These are phyloP conservation scores for Camelus dromedarius DNA, from an alignment of 2,113 vertebrate species.

Conservation along the genomic window DNA sequence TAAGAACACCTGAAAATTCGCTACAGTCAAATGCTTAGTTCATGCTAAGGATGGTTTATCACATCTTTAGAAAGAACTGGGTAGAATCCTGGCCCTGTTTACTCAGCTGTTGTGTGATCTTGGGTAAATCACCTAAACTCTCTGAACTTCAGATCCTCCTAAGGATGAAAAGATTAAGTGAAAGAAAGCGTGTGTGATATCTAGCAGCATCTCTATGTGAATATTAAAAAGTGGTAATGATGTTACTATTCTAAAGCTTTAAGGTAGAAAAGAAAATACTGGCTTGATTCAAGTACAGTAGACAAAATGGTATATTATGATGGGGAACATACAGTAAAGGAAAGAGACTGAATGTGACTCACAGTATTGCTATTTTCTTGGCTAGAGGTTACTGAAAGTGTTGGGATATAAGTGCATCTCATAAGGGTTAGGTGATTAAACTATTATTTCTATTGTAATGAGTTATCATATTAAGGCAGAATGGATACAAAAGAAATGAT, in stretches of 20 bases:
- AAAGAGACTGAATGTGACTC: neutral
- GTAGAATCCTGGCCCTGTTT: neutral
- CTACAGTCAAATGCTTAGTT: neutral
- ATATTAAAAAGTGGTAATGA: neutral
- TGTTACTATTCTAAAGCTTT: neutral
- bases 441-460: neutral
- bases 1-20: neutral
- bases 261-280: neutral
- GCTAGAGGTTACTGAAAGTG: neutral
- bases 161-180: neutral
- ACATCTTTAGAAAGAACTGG: neutral
- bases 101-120: neutral
- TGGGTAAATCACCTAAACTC: neutral
- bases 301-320: neutral
- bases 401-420: neutral
- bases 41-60: neutral
- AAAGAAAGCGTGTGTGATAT: neutral
- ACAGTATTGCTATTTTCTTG: neutral
- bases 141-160: neutral
- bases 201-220: neutral
- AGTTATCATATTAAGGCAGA: neutral
- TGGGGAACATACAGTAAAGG: neutral
- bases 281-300: neutral
- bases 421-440: neutral
- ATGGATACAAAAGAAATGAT: neutral